Evolutionary conservation across 2,797 vertebrate species (phyloP).

Genomic region (Meda fulgida): DNA sequence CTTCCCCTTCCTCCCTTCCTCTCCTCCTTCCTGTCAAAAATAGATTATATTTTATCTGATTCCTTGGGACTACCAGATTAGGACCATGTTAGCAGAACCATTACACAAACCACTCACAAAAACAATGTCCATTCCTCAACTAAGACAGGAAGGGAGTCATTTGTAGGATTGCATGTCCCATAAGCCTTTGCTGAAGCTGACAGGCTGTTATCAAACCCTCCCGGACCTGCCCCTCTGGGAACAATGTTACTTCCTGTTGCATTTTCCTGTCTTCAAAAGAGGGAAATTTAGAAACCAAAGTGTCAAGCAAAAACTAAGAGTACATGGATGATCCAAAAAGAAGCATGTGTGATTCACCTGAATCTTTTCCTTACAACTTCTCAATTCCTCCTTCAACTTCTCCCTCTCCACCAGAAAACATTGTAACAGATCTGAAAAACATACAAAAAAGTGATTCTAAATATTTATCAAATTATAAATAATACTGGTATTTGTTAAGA

Average conservation of each 20-base stretch:
- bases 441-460: conserved; percentile 29
- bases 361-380: conserved; percentile 70
- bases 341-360: conserved; percentile 68
- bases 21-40: conserved; percentile 27
- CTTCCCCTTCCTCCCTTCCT: neutral
- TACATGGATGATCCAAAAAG: neutral
- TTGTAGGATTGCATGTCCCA: conserved; percentile 55
- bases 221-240: conserved; percentile 47
- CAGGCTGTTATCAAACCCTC: conserved; percentile 60
- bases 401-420: conserved; percentile 71
- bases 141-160: conserved; percentile 52
- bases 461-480: neutral
- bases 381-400: conserved; percentile 65
- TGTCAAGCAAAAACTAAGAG: conserved; percentile 34
- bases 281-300: conserved; percentile 10
- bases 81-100: conserved; percentile 38
- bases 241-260: conserved; percentile 65
- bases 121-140: conserved; percentile 35
- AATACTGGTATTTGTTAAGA: neutral
- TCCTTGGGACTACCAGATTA: conserved; percentile 28
- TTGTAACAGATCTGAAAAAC: conserved; percentile 72
- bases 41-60: conserved; percentile 27
- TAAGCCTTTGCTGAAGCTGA: conserved; percentile 47
- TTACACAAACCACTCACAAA: conserved; percentile 44
- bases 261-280: conserved; percentile 42